phyloP scores from a whole-genome alignment of 2,888 invertebrate species.

The Rugalucina vietnamica region DNA sequence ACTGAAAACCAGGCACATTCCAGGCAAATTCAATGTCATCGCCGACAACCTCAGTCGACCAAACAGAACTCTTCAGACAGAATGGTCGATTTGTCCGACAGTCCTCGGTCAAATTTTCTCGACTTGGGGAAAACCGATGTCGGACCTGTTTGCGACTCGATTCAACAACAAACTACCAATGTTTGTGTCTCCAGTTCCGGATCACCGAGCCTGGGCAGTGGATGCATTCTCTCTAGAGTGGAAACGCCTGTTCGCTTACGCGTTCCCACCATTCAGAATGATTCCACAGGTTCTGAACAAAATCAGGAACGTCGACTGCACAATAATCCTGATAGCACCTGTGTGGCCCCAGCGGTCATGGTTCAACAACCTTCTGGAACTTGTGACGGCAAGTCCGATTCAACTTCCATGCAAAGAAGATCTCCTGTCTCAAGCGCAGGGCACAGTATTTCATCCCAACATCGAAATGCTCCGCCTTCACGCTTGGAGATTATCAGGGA shows the following conservation, averaged over 20 bases:
- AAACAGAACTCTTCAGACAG: background rate
- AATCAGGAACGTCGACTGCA: background rate
- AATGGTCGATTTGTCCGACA: background rate
- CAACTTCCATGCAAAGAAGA: background rate
- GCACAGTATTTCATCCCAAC: background rate
- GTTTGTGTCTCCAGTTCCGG: constrained; percentile 6
- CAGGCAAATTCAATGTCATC: background rate
- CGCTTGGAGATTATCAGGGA: background rate
- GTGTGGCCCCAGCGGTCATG: background rate
- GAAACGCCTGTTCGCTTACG: constrained; percentile 8
- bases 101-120: background rate
- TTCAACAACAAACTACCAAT: background rate
- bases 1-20: background rate
- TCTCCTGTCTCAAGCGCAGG: background rate
- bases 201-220: constrained; percentile 14
- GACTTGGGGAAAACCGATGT: background rate
- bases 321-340: background rate
- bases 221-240: constrained; percentile 37
- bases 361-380: background rate
- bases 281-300: background rate
- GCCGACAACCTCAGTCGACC: background rate
- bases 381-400: background rate
- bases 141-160: constrained; percentile 28
- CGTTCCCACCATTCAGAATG: constrained; percentile 41
- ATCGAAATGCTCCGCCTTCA: background rate